These are phyloP conservation scores for Arion vulgaris DNA, from an alignment of 1,140 invertebrate species.

Conservation along the genomic window DNA sequence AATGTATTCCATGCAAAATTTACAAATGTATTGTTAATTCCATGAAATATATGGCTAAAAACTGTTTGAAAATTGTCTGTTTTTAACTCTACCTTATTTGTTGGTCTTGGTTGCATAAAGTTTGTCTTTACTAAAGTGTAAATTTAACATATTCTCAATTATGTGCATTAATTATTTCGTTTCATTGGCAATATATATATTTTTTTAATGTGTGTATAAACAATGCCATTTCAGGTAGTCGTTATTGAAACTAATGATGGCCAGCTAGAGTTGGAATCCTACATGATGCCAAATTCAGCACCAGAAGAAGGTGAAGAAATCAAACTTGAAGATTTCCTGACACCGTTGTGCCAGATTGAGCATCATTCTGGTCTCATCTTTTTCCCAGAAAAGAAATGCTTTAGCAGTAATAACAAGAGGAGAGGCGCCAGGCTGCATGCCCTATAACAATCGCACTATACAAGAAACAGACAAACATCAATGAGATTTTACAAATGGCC, in stretches of 20 bases:
- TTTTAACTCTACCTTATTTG: no score
- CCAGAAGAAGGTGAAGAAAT: slow-evolving; percentile 22
- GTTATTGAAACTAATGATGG: slow-evolving; percentile 39
- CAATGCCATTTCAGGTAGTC: slow-evolving; percentile 31
- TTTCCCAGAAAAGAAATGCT: slow-evolving; percentile 41
- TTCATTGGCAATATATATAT: no score
- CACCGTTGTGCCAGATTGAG: slow-evolving; percentile 37
- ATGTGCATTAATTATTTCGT: no score
- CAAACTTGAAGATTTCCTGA: slow-evolving; percentile 32
- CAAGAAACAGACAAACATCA: neutral
- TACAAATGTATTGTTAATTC: no score
- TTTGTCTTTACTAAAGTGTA: no score
- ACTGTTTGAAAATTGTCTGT: no score
- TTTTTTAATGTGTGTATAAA: no score
- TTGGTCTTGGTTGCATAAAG: no score
- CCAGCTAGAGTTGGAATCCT: slow-evolving; percentile 38
- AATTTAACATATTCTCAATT: no score
- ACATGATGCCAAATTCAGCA: slow-evolving; percentile 35
- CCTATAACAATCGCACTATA: slow-evolving; percentile 15
- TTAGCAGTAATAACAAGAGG: slow-evolving; percentile 41
- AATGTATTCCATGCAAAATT: no score
- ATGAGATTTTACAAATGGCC: neutral
- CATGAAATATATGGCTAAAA: no score
- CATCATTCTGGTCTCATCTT: slow-evolving; percentile 40
- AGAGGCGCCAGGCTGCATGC: slow-evolving; percentile 38